Percentiles rank a stretch among this genome's conserved stretches.
These are phyloP conservation scores for Slavum lentiscoides DNA, from an alignment of 2,888 invertebrate genomes.

Conservation along the genomic window DNA sequence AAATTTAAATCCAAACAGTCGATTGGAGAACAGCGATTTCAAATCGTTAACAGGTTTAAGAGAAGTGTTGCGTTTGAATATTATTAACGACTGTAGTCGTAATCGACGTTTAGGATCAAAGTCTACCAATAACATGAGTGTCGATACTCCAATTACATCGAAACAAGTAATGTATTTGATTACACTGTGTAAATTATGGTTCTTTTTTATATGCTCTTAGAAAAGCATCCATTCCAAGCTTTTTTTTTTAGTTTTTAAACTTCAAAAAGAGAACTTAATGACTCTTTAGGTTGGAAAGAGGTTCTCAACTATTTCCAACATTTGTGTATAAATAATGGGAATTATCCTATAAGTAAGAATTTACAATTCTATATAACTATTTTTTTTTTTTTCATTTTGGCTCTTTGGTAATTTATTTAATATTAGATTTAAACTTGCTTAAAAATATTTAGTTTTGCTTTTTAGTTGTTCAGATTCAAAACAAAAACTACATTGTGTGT, in stretches of 20 bases:
- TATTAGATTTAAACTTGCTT: constrained; percentile 19
- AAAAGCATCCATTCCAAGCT: constrained; percentile 52
- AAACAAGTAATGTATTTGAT: constrained; percentile 39
- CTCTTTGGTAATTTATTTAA: constrained; percentile 14
- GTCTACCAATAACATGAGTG: constrained; percentile 28
- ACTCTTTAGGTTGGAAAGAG: constrained; percentile 40
- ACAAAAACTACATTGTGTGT: background rate
- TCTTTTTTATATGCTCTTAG: constrained; percentile 45
- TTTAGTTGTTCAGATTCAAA: background rate
- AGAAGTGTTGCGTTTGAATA: constrained; percentile 65
- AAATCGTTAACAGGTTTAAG: constrained; percentile 70
- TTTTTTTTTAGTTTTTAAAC: constrained; percentile 52
- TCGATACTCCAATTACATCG: constrained; percentile 31
- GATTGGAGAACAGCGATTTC: constrained; percentile 79
- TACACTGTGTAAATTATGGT: constrained; percentile 17
- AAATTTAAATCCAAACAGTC: constrained; percentile 78
- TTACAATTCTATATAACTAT: constrained; percentile 14
- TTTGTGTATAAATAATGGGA: constrained; percentile 46
- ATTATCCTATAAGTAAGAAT: constrained; percentile 48
- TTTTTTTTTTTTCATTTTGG: constrained; percentile 15
- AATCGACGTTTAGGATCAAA: constrained; percentile 37
- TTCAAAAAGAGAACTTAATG: constrained; percentile 49
- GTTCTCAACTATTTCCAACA: constrained; percentile 46
- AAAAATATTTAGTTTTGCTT: constrained; percentile 38
- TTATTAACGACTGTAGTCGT: constrained; percentile 40